Evolutionary conservation across 1,140 invertebrate genomes (phyloP).

Genomic region (Grapholita molesta): DNA sequence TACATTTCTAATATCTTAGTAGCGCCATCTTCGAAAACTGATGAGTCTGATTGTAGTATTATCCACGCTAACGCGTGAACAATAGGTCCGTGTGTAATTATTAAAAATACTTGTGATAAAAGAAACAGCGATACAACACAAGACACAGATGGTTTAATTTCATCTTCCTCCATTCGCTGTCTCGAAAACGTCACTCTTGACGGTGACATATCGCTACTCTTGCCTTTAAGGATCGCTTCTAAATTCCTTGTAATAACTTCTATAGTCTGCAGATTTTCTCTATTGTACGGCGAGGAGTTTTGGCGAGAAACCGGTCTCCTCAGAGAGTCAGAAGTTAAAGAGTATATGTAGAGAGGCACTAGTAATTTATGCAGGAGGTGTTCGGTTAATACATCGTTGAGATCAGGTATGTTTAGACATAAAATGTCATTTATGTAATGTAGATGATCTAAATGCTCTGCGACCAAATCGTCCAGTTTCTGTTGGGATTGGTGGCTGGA

Average conservation of each 20-base stretch:
- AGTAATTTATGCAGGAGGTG: constrained; percentile 96
- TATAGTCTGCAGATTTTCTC: constrained; percentile 72
- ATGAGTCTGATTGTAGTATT: constrained; percentile 88
- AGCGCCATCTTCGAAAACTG: constrained; percentile 84
- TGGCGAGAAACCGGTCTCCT: constrained; percentile 39
- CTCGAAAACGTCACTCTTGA: constrained; percentile 56
- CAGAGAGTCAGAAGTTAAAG: constrained; percentile 81
- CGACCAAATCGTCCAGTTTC: constrained; percentile 95
- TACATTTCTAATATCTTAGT: constrained; percentile 88
- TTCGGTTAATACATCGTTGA: constrained; percentile 97
- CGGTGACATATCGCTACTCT: constrained; percentile 72
- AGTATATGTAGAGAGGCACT: constrained; percentile 96
- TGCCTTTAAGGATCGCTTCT: constrained; percentile 80
- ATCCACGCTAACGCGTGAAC: constrained; percentile 93
- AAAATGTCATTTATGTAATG: constrained; percentile 99
- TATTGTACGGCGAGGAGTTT: constrained; percentile 51
- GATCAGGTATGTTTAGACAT: constrained; percentile 92
- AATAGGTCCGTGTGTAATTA: constrained; percentile 92
- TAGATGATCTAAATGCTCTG: constrained; percentile 98
- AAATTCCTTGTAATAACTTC: constrained; percentile 80
- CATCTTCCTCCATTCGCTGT: constrained; percentile 67
- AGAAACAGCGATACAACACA: constrained; percentile 95
- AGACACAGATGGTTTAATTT: constrained; percentile 86
- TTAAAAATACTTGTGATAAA: constrained; percentile 97
- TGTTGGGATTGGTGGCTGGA: constrained; percentile 93